A percentile compares a stretch with the other conserved stretches of the same genome.
Evolutionary conservation across 2,113 vertebrate genomes (phyloP).

Genomic region (Herpailurus yagouaroundi): DNA sequence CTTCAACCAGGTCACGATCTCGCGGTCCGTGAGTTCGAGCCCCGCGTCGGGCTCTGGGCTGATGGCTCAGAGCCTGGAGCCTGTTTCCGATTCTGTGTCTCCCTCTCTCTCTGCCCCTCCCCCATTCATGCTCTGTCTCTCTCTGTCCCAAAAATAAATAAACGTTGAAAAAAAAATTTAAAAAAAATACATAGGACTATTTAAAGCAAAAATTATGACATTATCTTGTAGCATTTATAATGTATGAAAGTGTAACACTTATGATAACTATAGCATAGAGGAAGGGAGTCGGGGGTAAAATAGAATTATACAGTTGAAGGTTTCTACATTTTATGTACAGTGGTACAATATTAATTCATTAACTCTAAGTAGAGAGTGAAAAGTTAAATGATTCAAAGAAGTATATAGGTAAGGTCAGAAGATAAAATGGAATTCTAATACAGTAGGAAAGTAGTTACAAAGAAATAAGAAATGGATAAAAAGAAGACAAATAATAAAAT

Average conservation of each 20-base stretch:
- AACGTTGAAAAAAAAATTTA: too few relatives aligned
- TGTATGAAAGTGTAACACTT: not conserved
- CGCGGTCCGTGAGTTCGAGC: too few relatives aligned
- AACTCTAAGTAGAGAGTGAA: not conserved
- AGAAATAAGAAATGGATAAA: not conserved
- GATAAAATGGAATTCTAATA: not conserved
- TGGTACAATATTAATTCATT: not conserved
- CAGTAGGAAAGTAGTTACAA: not conserved
- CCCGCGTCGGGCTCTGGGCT: too few relatives aligned
- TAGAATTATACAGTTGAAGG: not conserved
- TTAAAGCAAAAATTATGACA: not conserved
- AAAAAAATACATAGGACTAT: not conserved
- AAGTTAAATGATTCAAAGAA: not conserved
- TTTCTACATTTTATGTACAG: not conserved
- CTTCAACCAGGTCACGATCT: too few relatives aligned
- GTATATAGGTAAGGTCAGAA: not conserved
- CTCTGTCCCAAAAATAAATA: too few relatives aligned
- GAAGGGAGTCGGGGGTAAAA: not conserved
- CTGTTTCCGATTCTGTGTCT: too few relatives aligned
- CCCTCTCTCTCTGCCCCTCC: too few relatives aligned
- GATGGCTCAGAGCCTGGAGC: too few relatives aligned
- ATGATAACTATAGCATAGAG: not conserved
- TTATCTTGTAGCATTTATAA: not conserved
- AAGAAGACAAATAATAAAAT: not conserved
- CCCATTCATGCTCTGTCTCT: too few relatives aligned